phyloP scores from a whole-genome alignment of 2,888 invertebrate species.

The Priocnemis perturbator region DNA sequence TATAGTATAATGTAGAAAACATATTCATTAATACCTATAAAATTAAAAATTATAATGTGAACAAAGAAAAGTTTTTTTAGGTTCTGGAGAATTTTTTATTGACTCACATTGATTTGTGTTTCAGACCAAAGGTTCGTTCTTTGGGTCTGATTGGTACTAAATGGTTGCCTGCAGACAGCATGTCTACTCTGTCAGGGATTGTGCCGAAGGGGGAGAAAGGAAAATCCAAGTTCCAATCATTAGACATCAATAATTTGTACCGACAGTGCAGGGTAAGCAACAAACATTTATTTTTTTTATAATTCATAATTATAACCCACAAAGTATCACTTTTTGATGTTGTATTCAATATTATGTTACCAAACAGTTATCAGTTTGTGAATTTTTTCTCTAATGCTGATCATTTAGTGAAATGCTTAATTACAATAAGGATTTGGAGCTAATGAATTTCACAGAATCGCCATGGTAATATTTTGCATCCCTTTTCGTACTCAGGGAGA shows the following conservation, averaged over 20 bases:
- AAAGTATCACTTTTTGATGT: too few relatives aligned
- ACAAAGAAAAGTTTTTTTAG: background rate
- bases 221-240: constrained; percentile 96
- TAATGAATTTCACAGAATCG: too few relatives aligned
- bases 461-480: too few relatives aligned
- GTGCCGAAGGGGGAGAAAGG: constrained; percentile 90
- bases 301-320: background rate
- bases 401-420: too few relatives aligned
- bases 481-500: constrained; percentile 85
- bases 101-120: constrained; percentile 44
- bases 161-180: constrained; percentile 97
- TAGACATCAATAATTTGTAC: constrained; percentile 98
- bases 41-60: background rate
- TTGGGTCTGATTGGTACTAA: constrained; percentile 86
- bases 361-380: too few relatives aligned
- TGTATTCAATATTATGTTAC: background rate
- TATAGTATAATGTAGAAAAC: too few relatives aligned
- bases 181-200: constrained; percentile 96
- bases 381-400: too few relatives aligned
- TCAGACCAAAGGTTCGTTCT: constrained; percentile 85
- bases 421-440: too few relatives aligned
- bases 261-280: constrained; percentile 87
- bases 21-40: too few relatives aligned
- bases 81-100: background rate
- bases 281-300: constrained; percentile 30